phyloP scores from a whole-genome alignment of 2,113 vertebrate genomes.

The Hypomesus transpacificus region DNA sequence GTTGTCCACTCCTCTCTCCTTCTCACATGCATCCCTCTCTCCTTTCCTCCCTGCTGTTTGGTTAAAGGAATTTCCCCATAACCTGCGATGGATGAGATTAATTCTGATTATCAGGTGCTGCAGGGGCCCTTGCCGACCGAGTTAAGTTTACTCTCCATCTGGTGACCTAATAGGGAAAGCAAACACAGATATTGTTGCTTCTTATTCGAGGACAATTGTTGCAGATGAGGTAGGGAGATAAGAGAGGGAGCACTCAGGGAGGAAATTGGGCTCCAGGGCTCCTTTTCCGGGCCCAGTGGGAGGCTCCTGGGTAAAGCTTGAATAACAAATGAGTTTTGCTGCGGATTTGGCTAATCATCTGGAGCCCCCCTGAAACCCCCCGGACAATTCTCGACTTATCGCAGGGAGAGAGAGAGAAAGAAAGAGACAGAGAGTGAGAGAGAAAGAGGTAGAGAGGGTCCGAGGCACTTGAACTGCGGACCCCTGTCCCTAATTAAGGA shows the following conservation, averaged over 20 bases:
- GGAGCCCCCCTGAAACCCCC: constrained; percentile 45
- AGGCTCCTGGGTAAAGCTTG: constrained; percentile 58
- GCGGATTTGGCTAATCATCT: constrained; percentile 73
- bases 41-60: constrained; percentile 34
- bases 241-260: constrained; percentile 53
- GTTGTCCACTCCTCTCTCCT: constrained; percentile 4
- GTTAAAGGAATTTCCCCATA: constrained; percentile 51
- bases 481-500: constrained; percentile 83
- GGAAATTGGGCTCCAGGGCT: constrained; percentile 55
- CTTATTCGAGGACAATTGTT: constrained; percentile 53
- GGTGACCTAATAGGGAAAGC: constrained; percentile 57
- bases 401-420: constrained; percentile 29
- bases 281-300: constrained; percentile 56
- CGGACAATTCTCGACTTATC: constrained; percentile 71
- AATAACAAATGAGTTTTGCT: constrained; percentile 74
- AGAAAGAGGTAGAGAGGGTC: constrained; percentile 38
- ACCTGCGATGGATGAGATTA: constrained; percentile 63
- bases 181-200: constrained; percentile 55
- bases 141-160: constrained; percentile 51
- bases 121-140: constrained; percentile 32
- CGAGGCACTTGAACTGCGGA: constrained; percentile 75
- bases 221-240: constrained; percentile 63
- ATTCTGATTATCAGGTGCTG: constrained; percentile 71
- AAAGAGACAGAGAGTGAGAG: not conserved
- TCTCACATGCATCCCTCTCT: not conserved